Percentiles rank a stretch among this genome's conserved stretches.
These are phyloP conservation scores for Pomacea canaliculata DNA, from an alignment of 2,888 invertebrate genomes.

Conservation along the genomic window DNA sequence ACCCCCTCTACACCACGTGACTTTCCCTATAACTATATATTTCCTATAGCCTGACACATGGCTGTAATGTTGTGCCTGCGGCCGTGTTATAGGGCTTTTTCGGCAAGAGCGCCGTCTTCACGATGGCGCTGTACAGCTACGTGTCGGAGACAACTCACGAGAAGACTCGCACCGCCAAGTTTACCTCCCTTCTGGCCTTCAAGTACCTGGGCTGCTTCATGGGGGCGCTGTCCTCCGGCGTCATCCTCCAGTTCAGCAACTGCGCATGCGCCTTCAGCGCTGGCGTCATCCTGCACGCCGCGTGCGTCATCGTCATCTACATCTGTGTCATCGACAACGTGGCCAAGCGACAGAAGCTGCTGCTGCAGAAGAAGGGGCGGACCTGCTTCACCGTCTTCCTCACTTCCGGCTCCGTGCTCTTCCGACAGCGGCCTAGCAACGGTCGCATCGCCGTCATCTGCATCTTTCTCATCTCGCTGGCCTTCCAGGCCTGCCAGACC, in stretches of 20 bases:
- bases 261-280: slow-evolving; percentile 53
- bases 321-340: slow-evolving; percentile 45
- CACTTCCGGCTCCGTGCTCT: slow-evolving; percentile 41
- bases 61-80: too few relatives aligned
- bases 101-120: slow-evolving; percentile 68
- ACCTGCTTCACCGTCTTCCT: slow-evolving; percentile 45
- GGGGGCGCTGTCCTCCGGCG: slow-evolving; percentile 60
- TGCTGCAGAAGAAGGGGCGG: slow-evolving; percentile 30
- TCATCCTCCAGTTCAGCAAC: slow-evolving; percentile 48
- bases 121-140: slow-evolving; percentile 69
- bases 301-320: slow-evolving; percentile 52
- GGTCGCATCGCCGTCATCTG: slow-evolving; percentile 24
- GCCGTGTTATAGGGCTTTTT: slow-evolving; percentile 59
- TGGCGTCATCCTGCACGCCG: slow-evolving; percentile 52
- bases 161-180: slow-evolving; percentile 58
- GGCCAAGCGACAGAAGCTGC: slow-evolving; percentile 38
- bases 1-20: too few relatives aligned
- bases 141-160: slow-evolving; percentile 62
- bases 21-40: too few relatives aligned
- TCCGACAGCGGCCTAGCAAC: slow-evolving; percentile 9
- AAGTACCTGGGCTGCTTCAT: slow-evolving; percentile 67
- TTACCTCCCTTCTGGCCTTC: slow-evolving; percentile 66
- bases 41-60: too few relatives aligned
- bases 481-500: slow-evolving; percentile 57
- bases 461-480: slow-evolving; percentile 31